A percentile compares a stretch with the other conserved stretches of the same genome.
Conservation (phyloP, 2,888 invertebrate species). For the Urechis unicinctus region DNA sequence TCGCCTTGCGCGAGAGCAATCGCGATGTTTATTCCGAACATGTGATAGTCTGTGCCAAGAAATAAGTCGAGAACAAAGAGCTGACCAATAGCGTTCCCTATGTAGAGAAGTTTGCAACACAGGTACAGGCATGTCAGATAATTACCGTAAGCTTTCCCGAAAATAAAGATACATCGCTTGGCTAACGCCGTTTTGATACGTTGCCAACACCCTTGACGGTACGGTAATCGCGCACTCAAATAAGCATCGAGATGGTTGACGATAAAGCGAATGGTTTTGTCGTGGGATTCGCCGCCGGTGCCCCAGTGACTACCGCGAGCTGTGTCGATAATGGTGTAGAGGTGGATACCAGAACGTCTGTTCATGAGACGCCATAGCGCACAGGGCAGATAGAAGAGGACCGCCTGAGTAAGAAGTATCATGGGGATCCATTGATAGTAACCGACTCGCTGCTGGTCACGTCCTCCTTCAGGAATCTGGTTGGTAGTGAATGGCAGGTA, state of each 20-base stretch:
- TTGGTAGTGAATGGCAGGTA: conserved; percentile 52
- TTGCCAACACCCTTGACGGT: too few relatives aligned
- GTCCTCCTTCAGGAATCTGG: conserved; percentile 45
- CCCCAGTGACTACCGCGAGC: conserved; percentile 14
- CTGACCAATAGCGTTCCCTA: conserved; percentile 2
- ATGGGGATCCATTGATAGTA: conserved; percentile 22
- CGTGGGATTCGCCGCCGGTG: conserved; percentile 16
- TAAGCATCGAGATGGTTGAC: conserved; percentile 52
- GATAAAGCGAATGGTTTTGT: conserved; percentile 46
- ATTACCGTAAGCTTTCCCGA: neutral
- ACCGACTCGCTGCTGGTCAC: conserved; percentile 29
- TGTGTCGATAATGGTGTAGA: conserved; percentile 17
- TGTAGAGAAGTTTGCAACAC: conserved; percentile 1
- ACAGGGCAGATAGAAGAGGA: conserved; percentile 15
- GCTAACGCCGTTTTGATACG: conserved; percentile 30
- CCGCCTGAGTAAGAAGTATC: conserved; percentile 14
- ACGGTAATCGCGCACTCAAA: conserved; percentile 48
- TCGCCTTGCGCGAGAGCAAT: neutral
- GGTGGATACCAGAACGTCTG: conserved; percentile 12
- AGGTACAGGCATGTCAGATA: neutral
- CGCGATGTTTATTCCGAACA: neutral
- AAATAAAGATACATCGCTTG: conserved; percentile 39
- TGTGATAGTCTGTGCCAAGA: conserved; percentile 25
- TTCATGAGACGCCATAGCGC: conserved; percentile 12
- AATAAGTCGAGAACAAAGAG: neutral